phyloP scores from a whole-genome alignment of 2,113 vertebrate species.

The Psammodynastes pulverulentus region DNA sequence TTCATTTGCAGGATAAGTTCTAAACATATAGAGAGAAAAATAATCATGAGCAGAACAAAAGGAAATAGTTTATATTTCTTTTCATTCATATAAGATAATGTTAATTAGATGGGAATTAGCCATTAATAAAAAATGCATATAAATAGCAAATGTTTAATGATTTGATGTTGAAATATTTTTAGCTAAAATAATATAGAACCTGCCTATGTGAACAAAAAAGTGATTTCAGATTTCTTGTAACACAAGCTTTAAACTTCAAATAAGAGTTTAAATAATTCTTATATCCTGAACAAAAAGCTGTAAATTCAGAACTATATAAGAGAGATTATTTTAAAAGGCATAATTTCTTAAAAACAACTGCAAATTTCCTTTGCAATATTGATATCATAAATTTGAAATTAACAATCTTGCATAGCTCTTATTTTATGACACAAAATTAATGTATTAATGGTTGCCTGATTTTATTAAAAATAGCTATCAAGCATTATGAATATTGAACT shows the following conservation, averaged over 20 bases:
- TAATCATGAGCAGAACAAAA: neutral
- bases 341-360: slow-evolving; percentile 47
- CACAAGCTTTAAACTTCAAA: slow-evolving; percentile 20
- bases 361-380: slow-evolving; percentile 14
- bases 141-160: neutral
- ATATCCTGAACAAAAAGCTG: slow-evolving; percentile 28
- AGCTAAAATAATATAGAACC: neutral
- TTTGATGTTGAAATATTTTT: neutral
- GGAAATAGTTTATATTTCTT: neutral
- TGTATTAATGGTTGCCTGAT: neutral
- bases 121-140: neutral
- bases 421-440: slow-evolving; percentile 24
- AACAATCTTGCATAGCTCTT: slow-evolving; percentile 45
- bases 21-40: neutral
- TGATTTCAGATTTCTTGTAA: neutral
- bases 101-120: neutral
- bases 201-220: neutral
- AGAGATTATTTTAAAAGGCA: neutral
- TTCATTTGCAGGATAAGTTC: neutral
- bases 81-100: neutral
- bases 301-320: neutral
- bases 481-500: slow-evolving; percentile 15
- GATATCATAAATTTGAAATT: slow-evolving; percentile 25
- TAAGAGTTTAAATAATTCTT: slow-evolving; percentile 47
- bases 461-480: neutral